These are phyloP conservation scores for Pedicia rivosa DNA, from an alignment of 2,888 invertebrate genomes.

Conservation along the genomic window DNA sequence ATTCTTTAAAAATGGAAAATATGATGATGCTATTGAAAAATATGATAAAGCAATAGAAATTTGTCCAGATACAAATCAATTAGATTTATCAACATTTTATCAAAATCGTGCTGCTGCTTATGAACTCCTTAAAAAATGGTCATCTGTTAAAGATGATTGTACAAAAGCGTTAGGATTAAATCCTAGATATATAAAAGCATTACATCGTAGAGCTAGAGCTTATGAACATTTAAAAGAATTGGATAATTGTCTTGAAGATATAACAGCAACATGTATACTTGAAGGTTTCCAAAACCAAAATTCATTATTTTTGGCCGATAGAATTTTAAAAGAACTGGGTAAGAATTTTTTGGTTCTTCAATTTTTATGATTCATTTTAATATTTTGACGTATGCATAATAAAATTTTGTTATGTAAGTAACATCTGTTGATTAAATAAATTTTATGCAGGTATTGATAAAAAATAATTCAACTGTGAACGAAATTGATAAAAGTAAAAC, in stretches of 20 bases:
- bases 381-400: not conserved
- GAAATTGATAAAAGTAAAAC: too few species aligned
- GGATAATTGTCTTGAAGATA: conserved; percentile 72
- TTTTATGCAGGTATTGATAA: too few species aligned
- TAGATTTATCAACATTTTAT: conserved; percentile 77
- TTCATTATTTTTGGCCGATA: conserved; percentile 70
- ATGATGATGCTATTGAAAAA: conserved; percentile 73
- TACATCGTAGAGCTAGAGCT: conserved; percentile 66
- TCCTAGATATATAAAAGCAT: conserved; percentile 75
- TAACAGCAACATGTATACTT: conserved; percentile 81
- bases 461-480: too few species aligned
- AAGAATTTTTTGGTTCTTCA: too few species aligned
- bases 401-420: too few species aligned
- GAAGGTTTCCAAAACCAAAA: conserved; percentile 75
- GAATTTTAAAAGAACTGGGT: conserved; percentile 56
- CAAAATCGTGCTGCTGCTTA: conserved; percentile 94
- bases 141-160: conserved; percentile 74
- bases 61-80: conserved; percentile 55
- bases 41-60: conserved; percentile 90
- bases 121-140: conserved; percentile 77
- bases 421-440: too few species aligned
- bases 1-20: conserved; percentile 72
- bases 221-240: conserved; percentile 67
- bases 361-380: too few species aligned
- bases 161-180: conserved; percentile 70